phyloP scores from a whole-genome alignment of 2,888 invertebrate genomes.

The Rotaria magnacalcarata region DNA sequence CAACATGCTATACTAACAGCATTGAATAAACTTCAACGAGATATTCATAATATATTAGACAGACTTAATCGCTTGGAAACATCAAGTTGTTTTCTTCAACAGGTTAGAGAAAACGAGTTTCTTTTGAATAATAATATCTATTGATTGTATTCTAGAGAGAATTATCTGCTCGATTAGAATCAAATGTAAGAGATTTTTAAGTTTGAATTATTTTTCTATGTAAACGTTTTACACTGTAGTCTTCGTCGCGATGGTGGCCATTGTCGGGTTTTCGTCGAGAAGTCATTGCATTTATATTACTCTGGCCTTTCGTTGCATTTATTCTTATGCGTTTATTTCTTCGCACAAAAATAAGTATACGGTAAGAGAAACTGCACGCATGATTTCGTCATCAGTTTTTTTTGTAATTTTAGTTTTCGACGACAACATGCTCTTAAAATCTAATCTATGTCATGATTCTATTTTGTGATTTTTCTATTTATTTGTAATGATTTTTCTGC shows the following conservation, averaged over 20 bases:
- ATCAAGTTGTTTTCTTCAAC: not conserved
- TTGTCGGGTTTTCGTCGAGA: not conserved
- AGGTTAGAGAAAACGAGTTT: not conserved
- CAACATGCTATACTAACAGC: not conserved
- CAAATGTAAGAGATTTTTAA: not conserved
- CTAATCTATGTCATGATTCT: not conserved
- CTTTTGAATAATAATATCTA: too few relatives aligned
- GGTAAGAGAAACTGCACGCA: not conserved
- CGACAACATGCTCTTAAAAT: not conserved
- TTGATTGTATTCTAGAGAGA: not conserved
- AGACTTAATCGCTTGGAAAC: slow-evolving; percentile 26
- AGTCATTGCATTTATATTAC: not conserved
- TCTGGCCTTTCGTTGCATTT: slow-evolving; percentile 6
- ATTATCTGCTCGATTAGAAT: not conserved
- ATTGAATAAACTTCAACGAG: not conserved
- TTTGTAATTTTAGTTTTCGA: not conserved
- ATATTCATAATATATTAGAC: slow-evolving; percentile 19
- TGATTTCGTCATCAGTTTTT: not conserved
- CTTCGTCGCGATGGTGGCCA: not conserved
- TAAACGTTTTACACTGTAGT: not conserved
- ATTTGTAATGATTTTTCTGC: not conserved
- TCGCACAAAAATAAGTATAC: not conserved
- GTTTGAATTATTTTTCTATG: not conserved
- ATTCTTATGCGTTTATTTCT: not conserved
- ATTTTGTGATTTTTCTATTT: not conserved